phyloP scores from a whole-genome alignment of 1,140 invertebrate species.

The Anoplolepis gracilipes region DNA sequence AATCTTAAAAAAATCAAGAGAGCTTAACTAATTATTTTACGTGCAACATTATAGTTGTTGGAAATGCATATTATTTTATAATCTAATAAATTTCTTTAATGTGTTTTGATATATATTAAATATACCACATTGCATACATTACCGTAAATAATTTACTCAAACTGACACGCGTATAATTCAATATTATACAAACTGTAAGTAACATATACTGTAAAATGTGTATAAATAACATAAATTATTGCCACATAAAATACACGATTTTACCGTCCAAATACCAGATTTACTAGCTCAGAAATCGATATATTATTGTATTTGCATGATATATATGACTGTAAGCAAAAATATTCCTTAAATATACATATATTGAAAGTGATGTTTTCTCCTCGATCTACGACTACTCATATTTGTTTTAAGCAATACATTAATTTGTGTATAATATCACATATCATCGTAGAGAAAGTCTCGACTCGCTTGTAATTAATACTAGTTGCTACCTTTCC shows the following conservation, averaged over 20 bases:
- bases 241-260: too few relatives aligned
- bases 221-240: neutral
- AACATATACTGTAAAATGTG: neutral
- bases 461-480: conserved; percentile 65
- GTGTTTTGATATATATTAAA: neutral
- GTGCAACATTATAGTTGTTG: neutral
- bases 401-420: neutral
- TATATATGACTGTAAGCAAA: neutral
- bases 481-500: conserved; percentile 47
- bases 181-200: neutral
- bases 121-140: neutral
- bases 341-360: neutral
- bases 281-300: neutral
- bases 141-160: neutral
- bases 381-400: neutral
- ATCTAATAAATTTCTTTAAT: neutral
- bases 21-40: too few relatives aligned
- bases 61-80: neutral
- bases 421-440: conserved; percentile 11
- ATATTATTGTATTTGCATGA: neutral
- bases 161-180: too few relatives aligned
- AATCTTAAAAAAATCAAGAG: too few relatives aligned
- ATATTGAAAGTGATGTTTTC: neutral
- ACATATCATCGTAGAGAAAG: conserved; percentile 30
- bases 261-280: too few relatives aligned